Evolutionary conservation across 2,113 vertebrate genomes (phyloP), one percentile per base, ranked within the genome.

Genomic region (Amia ocellicauda): DNA sequence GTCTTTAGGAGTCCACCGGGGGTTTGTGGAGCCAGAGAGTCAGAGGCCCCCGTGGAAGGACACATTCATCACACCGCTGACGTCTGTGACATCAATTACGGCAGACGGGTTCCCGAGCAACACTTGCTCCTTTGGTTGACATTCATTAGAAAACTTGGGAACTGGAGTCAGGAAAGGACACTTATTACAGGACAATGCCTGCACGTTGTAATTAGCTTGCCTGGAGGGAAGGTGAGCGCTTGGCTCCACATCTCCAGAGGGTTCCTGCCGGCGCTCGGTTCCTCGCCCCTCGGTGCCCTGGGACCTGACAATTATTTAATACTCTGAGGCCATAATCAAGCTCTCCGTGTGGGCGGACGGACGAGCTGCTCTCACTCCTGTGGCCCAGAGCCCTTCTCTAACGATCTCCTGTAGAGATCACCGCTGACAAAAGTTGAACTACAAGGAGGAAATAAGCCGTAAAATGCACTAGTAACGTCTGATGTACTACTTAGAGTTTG

Each of bases 171-270:
- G 75, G 69, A 80, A 75, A 73, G 70, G 41, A 69, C 71, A 8
- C 57, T 60, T 23, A 56, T 59, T n/a, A 61, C 31, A 69, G 70
- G 66, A 68, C 64, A 67, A 54, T 28, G 24, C 43, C 60, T 72
- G 62, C 28, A 77, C 47, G 19, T 19, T 28, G 54, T 53, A 64
- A 28, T 49, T 47, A 63, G 42, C 22, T 45, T 71, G 68, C 71
- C 72, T 47, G 62, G 69, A 63, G 58, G 75, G 74, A 72, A 79
- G 78, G 71, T 78, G 66, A 75, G 60, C 45, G 60, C 68, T 66
- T 65, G 56, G 62, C 55, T 36, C 42, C 63, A 67, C 58, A 61
- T 64, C 78, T 66, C 68, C 22, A 70, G 75, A 70, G 77, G 73
- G 56, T 29, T 68, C 64, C 68, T 74, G 50, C 73, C 11, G 5